Base-by-base conservation (phyloP, 2,888 invertebrate genomes). In the Acronicta psi region DNA sequence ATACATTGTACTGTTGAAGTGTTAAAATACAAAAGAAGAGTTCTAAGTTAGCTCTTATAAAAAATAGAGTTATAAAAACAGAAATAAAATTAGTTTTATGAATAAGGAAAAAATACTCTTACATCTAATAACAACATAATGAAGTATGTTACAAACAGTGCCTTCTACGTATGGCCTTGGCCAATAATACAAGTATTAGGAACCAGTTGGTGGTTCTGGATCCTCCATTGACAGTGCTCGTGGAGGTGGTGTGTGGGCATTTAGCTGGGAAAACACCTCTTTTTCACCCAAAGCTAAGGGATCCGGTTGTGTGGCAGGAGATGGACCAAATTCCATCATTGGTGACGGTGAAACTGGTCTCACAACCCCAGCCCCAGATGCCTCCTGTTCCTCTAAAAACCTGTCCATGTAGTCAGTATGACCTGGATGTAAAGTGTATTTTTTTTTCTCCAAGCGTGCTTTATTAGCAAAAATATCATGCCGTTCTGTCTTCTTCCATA, bases 401-500 rank as follows among this genome's bases (percentile, higher is more conserved):
- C 98, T 95, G 84, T 98, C 98, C 98, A 98, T 98, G 85, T 98
- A 98, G 91, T 98, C 98, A 59, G 98, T 98, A 74, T 98, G 96
- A 50, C 98, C 98, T 6, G 98, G 98, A 92, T 98, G 98, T 44
- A 98, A 89, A 6, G 97, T 96, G 86, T 98, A 98, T 86, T 98
- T 98, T 87, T 98, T 98, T 93, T 99, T 99, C 83, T 98, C 98
- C 74, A 98, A 89, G 47, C 98, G 95, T 10, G 97, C 97, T 89
- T 98, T 98, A 85, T 98, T 97, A 0, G 98, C 98, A 86, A 96
- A 97, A 79, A 96, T 97, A 91, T 99, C 99, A 89, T 99, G 99
- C 16, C 99, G 95, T 84, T 99, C 99, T 23, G 99, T 99, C 91
- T 99, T 99, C 92, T 99, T 99, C 99, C 99, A 99, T 54, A 99